Evolutionary conservation across 2,888 invertebrate species (phyloP), one percentile per base, ranked within the genome.

Genomic region (Proisotoma minuta): DNA sequence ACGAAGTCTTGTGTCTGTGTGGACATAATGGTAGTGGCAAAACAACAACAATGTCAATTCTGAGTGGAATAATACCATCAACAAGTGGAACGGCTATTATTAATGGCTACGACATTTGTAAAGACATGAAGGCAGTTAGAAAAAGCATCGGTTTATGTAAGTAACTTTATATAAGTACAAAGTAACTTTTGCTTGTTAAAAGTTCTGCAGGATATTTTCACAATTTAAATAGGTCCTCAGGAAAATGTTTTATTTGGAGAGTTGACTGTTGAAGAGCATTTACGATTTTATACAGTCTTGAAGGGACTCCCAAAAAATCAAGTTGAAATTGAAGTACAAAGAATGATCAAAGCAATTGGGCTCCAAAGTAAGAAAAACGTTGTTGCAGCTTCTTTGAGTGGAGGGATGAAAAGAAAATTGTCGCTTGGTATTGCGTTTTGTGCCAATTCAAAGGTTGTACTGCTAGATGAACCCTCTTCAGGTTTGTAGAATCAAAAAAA

Each of bases 361-460:
- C 77, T 91, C 53, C 75, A 75, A 0, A 81, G 84, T 0, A 92
- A 93, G 77, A 81, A 79, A 1, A 75, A 85, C 71, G 79, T 79
- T 27, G 77, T 82, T 68, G 84, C 87, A 0, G 76, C 78, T 27
- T 82, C 84, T 52, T 79, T 96, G 63, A 95, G 95, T 0, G 95
- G 95, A 20, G 96, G 96, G 12, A 95, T 95, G 85, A 90, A 92
- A 79, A 82, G 96, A 58, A 88, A 93, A 70, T 78, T 96, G 47
- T 91, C 89, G 51, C 82, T 95, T 23, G 92, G 88, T 27, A 90
- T 93, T 77, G 91, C 94, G 0, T 81, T 93, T 49, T 84, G 91
- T 34, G 91, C 91, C 0, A 84, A 85, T 0, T 69, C 63, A 12
- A 57, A 57, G 18, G 48, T 59, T n/a, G 51, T 51, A 24, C 53